These are phyloP conservation scores for Sebastes taczanowskii DNA, from an alignment of 2,797 vertebrate genomes.

Conservation along the genomic window DNA sequence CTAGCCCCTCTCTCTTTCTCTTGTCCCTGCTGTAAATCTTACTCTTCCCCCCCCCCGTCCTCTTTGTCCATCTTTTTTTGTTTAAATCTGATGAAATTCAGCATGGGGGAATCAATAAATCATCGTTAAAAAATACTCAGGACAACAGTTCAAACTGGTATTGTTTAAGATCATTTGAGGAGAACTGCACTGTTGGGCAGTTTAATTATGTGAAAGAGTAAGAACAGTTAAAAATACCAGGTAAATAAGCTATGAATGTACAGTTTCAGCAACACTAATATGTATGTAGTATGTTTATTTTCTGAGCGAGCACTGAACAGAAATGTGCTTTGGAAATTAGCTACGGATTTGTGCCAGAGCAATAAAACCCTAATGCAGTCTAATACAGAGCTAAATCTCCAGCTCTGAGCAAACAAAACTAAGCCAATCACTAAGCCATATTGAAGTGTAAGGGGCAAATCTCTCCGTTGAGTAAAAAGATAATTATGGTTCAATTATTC, in stretches of 20 bases:
- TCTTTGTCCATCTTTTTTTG: neutral
- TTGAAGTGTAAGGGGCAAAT: conserved; percentile 19
- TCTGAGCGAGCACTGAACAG: neutral
- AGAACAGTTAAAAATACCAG: neutral
- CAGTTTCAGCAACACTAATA: neutral
- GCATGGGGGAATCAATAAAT: neutral
- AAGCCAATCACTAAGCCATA: conserved; percentile 40
- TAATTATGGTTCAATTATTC: conserved; percentile 47
- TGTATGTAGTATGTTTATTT: neutral
- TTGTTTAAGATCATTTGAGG: neutral
- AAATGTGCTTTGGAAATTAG: conserved; percentile 1
- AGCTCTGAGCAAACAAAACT: conserved; percentile 39
- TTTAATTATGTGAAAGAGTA: neutral
- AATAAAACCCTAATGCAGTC: conserved; percentile 23
- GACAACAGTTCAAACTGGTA: neutral
- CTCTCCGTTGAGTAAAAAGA: conserved; percentile 25
- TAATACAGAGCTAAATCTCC: conserved; percentile 29
- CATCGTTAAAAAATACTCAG: neutral
- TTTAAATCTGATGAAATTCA: neutral
- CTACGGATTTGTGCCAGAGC: neutral
- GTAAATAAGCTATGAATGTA: neutral
- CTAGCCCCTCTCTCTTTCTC: conserved; percentile 3
- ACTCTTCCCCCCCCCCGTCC: neutral
- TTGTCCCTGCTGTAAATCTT: conserved; percentile 21
- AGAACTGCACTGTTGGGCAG: neutral